These are phyloP conservation scores for Eupithecia dodoneata DNA, from an alignment of 2,888 invertebrate genomes.

Conservation along the genomic window DNA sequence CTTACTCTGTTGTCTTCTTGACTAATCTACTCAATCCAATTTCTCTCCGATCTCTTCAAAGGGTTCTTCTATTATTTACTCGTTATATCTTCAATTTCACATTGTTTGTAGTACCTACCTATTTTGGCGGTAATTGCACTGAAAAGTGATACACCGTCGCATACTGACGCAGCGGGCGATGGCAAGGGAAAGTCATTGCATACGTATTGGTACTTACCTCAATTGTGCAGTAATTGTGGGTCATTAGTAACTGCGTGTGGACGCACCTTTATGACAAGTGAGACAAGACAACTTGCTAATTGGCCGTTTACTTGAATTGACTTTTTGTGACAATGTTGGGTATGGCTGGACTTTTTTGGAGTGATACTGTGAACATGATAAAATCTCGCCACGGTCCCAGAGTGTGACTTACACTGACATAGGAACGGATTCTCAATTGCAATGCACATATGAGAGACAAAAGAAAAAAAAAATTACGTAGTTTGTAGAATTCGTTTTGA, in stretches of 20 bases:
- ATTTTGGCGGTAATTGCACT: conserved; percentile 32
- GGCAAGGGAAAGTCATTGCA: conserved; percentile 56
- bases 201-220: conserved; percentile 31
- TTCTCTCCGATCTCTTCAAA: not conserved
- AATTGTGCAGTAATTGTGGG: conserved; percentile 40
- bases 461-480: not conserved
- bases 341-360: not conserved
- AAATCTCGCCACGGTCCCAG: not conserved
- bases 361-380: not conserved
- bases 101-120: not conserved
- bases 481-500: not conserved
- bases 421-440: not conserved
- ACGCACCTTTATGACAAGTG: conserved; percentile 25
- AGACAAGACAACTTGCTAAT: conserved; percentile 25
- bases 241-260: conserved; percentile 32
- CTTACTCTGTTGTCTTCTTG: not conserved
- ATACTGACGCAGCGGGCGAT: conserved; percentile 47
- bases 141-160: conserved; percentile 51
- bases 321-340: not conserved
- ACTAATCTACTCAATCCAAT: not conserved
- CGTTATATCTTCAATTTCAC: conserved; percentile 16
- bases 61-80: conserved; percentile 9
- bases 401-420: too few relatives aligned
- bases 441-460: not conserved
- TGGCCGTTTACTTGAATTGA: not conserved